Conservation (phyloP, 2,113 vertebrate species). For the Pungitius pungitius region DNA sequence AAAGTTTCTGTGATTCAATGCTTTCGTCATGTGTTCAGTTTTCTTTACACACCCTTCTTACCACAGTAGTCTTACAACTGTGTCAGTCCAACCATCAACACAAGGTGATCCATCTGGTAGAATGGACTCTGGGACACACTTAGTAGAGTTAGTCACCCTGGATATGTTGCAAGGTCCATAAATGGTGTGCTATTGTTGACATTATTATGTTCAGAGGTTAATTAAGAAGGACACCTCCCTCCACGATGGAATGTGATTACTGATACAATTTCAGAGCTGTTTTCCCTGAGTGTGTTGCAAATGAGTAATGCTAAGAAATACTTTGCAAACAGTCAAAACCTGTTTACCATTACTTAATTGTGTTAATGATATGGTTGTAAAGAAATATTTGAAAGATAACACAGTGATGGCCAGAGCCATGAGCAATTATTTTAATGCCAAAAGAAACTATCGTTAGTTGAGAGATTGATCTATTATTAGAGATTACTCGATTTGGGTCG, state of each 20-base stretch:
- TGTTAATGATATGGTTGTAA: not conserved
- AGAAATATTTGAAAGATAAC: not conserved
- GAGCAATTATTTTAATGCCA: too few species aligned
- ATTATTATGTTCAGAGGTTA: constrained; percentile 43
- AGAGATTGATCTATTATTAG: not conserved
- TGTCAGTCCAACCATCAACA: constrained; percentile 35
- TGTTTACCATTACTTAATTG: not conserved
- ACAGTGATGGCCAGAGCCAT: not conserved
- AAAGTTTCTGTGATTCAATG: constrained; percentile 63
- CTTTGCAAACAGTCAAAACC: not conserved
- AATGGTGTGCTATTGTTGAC: constrained; percentile 45
- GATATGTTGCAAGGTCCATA: constrained; percentile 57
- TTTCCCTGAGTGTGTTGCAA: constrained; percentile 13
- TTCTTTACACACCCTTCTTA: constrained; percentile 67
- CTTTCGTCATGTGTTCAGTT: constrained; percentile 56
- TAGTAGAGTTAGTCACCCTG: constrained; percentile 64
- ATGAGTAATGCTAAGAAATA: constrained; percentile 12
- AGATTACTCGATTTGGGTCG: not conserved
- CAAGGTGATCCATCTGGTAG: constrained; percentile 39
- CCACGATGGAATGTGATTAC: constrained; percentile 31
- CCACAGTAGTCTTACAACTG: constrained; percentile 45
- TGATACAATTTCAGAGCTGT: constrained; percentile 35
- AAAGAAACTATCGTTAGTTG: not conserved
- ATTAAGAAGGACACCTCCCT: constrained; percentile 51
- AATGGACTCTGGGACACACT: constrained; percentile 46